Base-by-base conservation (phyloP, 1,140 invertebrate genomes). In the Scaptodrosophila lebanonensis region DNA sequence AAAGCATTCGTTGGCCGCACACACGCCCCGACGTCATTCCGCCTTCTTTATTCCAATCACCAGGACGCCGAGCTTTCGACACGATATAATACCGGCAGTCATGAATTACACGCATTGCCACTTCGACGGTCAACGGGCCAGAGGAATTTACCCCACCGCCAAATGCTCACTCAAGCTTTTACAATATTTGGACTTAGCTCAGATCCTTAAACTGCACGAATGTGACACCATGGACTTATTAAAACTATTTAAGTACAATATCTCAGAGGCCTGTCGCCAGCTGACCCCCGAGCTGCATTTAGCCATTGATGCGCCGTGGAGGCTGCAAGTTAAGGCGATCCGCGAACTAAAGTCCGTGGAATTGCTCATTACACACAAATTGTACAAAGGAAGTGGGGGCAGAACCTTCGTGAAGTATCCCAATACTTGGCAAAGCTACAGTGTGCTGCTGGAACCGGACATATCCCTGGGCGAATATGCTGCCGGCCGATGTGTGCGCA, bases 221-320 rank as follows among this genome's bases (percentile, higher is more conserved):
- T 39, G 25, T 11, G 30, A 63, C 33, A 48, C 64, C 3, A 4
- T 67, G 20, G 42, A 48, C 1, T n/a, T 67, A 2, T 18, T 67
- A 6, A 7, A 6, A 1, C 59, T 64, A 8, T 58, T 64, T 13
- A 64, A 52, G 13, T 16, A 12, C 12, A 49, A 67, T 1, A 2
- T 44, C 0, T 0, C 0, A 0, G 60, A 66, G 9, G 63, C 64
- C 0, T 43, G 25, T 20, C 25, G 36, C 2, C 64, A 67, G n/a
- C 12, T 67, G 0, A 3, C 6, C n/a, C 4, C 15, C 9, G 29
- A 27, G 11, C 15, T 66, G 35, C 2, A 1, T 0, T 1, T 67
- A 1, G 38, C 58, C 0, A 16, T 67, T 4, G 64, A 67, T 44
- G 25, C 25, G 1, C 60, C 60, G 0, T 67, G 60, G 64, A 42